Conservation (phyloP, 2,113 vertebrate genomes). For the Leucoraja erinaceus region DNA sequence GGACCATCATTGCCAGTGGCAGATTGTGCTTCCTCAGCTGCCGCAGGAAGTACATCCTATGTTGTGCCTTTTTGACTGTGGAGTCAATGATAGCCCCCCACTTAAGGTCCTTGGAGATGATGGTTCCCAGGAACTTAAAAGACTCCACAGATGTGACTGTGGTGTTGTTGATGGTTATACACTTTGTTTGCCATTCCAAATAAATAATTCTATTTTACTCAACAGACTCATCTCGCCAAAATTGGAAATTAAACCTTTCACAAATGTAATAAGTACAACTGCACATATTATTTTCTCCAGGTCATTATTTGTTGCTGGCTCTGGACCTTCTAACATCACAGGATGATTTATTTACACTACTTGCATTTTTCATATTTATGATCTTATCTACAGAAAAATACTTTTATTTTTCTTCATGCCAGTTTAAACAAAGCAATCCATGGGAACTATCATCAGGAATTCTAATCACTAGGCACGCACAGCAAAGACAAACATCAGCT, state of each 20-base stretch:
- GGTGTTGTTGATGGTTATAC: too few species aligned
- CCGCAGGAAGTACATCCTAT: too few species aligned
- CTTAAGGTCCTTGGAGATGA: too few species aligned
- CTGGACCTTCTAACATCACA: not conserved
- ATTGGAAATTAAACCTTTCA: not conserved
- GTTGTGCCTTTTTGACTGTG: too few species aligned
- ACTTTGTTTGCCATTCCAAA: too few species aligned
- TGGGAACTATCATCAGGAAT: conserved; percentile 40
- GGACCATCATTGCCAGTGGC: too few species aligned
- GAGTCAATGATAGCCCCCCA: too few species aligned
- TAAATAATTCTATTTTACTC: too few species aligned
- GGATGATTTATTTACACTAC: not conserved
- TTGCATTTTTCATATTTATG: not conserved
- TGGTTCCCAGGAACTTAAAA: too few species aligned
- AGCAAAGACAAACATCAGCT: conserved; percentile 35
- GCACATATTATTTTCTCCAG: not conserved
- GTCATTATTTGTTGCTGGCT: not conserved
- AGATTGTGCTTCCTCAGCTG: too few species aligned
- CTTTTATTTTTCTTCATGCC: conserved; percentile 2
- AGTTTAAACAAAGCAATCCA: conserved; percentile 42
- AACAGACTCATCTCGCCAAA: too few species aligned
- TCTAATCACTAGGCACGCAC: conserved; percentile 40
- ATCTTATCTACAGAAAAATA: conserved; percentile 27
- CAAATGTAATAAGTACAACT: not conserved
- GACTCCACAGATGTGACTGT: too few species aligned